A percentile compares a stretch with the other conserved stretches of the same genome.
Evolutionary conservation across 2,113 vertebrate species (phyloP).

Genomic region (Nematolebias whitei): DNA sequence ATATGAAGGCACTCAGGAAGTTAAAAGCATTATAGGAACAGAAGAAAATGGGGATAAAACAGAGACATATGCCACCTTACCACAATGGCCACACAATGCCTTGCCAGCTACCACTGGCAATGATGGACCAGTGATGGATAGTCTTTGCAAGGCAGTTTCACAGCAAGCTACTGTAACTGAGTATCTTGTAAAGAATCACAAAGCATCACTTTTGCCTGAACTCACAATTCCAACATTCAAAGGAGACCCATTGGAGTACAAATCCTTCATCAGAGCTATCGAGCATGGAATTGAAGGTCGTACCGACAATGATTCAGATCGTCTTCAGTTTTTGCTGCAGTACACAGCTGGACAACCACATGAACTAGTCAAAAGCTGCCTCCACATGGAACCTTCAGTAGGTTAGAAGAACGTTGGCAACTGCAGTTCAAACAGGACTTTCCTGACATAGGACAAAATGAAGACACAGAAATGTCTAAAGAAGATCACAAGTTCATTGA

Average conservation of each 20-base stretch:
- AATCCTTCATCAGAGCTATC: constrained; percentile 24
- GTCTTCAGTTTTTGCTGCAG: constrained; percentile 15
- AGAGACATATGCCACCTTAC: too few species aligned
- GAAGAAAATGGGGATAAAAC: too few species aligned
- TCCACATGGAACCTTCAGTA: constrained; percentile 35
- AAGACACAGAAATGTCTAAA: constrained; percentile 20
- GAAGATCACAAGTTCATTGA: too few species aligned
- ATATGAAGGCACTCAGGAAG: too few species aligned
- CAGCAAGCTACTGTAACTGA: too few species aligned
- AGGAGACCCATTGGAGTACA: constrained; percentile 25
- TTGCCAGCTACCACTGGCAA: too few species aligned
- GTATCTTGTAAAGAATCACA: too few species aligned
- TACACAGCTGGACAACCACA: constrained; percentile 37
- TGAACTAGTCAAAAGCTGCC: constrained; percentile 40
- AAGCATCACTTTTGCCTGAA: too few species aligned
- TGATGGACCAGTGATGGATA: too few species aligned
- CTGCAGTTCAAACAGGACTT: constrained; percentile 45
- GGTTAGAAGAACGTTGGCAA: constrained; percentile 40
- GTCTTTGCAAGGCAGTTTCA: too few species aligned
- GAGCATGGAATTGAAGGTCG: constrained; percentile 26
- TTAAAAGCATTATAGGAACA: too few species aligned
- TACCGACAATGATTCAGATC: constrained; percentile 19
- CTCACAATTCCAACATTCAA: constrained; percentile 11
- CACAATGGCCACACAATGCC: too few species aligned
- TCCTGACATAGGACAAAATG: constrained; percentile 26